These are phyloP conservation scores for Prionailurus bengalensis DNA, from an alignment of 2,113 vertebrate genomes.

Conservation along the genomic window DNA sequence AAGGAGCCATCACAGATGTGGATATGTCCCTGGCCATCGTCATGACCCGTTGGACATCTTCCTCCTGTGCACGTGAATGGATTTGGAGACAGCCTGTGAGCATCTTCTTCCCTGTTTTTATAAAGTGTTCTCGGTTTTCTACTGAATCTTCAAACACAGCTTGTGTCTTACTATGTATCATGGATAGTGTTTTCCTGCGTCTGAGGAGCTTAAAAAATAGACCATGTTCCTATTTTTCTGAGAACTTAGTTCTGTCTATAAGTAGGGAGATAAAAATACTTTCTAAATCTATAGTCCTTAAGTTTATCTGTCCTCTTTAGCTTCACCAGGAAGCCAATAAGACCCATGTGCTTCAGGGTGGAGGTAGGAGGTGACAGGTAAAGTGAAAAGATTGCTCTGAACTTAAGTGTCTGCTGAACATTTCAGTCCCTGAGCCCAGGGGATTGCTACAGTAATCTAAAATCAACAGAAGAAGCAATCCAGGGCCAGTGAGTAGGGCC, in stretches of 20 bases:
- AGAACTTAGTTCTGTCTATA: slow-evolving; percentile 3
- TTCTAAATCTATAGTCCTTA: not conserved
- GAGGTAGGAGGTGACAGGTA: not conserved
- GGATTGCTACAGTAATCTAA: not conserved
- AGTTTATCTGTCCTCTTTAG: slow-evolving; percentile 21
- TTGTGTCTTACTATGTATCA: slow-evolving; percentile 17
- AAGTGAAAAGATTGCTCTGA: not conserved
- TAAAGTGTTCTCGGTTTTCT: slow-evolving; percentile 32
- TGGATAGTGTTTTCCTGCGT: slow-evolving; percentile 48
- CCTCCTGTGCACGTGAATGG: not conserved
- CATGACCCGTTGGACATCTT: not conserved
- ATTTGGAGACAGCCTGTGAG: not conserved
- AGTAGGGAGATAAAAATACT: not conserved
- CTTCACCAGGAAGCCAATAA: not conserved
- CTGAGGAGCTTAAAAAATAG: slow-evolving; percentile 54
- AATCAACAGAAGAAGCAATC: slow-evolving; percentile 33
- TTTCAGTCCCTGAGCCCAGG: not conserved
- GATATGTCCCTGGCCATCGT: no score
- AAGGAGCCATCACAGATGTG: not conserved
- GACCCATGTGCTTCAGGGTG: no score
- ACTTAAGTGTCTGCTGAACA: not conserved
- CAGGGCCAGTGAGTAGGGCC: not conserved
- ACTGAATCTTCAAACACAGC: slow-evolving; percentile 35
- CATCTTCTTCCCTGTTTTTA: not conserved
- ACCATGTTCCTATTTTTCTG: slow-evolving; percentile 1